These are phyloP conservation scores for Dryomyza anilis DNA, from an alignment of 2,888 invertebrate species.

Conservation along the genomic window DNA sequence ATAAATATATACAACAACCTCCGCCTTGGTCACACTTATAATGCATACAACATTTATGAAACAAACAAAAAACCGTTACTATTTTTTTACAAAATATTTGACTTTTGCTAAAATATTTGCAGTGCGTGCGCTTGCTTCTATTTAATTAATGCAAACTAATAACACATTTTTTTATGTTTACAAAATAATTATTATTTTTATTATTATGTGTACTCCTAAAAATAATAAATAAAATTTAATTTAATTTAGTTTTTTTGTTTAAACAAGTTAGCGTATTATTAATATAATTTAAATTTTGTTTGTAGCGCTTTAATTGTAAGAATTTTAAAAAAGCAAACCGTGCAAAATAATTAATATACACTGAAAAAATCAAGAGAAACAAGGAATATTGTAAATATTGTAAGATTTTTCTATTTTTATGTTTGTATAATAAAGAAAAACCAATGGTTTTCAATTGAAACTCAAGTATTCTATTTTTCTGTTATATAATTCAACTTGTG, in stretches of 20 bases:
- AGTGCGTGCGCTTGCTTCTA: slow-evolving; percentile 19
- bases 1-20: background rate
- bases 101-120: background rate
- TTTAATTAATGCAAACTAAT: background rate
- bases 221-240: slow-evolving; percentile 5
- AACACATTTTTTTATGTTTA: background rate
- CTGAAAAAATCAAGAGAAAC: slow-evolving; percentile 30
- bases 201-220: slow-evolving; percentile 18
- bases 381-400: slow-evolving; percentile 48
- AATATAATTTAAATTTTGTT: slow-evolving; percentile 26
- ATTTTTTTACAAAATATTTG: slow-evolving; percentile 21
- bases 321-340: slow-evolving; percentile 24
- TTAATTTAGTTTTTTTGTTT: too few species aligned
- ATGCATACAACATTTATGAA: slow-evolving; percentile 1
- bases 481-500: too few species aligned
- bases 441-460: slow-evolving; percentile 51
- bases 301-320: slow-evolving; percentile 29
- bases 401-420: slow-evolving; percentile 55
- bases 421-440: slow-evolving; percentile 54
- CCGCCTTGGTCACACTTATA: background rate
- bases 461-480: too few species aligned
- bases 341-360: slow-evolving; percentile 30
- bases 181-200: slow-evolving; percentile 14
- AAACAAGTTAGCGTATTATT: too few species aligned
- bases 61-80: slow-evolving; percentile 16